Conservation (phyloP, 2,888 invertebrate species). For the Xestia xanthographa region DNA sequence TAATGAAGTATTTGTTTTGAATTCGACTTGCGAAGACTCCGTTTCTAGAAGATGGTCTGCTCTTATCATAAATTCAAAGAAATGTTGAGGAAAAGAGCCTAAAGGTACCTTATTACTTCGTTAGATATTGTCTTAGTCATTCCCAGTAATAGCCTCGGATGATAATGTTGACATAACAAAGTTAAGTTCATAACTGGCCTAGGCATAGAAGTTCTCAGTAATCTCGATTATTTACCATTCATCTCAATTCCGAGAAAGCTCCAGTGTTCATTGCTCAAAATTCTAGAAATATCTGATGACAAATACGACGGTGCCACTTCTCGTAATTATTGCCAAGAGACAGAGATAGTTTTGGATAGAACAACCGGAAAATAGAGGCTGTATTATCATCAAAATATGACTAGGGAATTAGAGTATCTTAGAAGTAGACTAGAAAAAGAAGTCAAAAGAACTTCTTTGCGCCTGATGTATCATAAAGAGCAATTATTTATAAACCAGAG, state of each 20-base stretch:
- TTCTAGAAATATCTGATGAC: constrained; percentile 12
- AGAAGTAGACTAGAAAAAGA: neutral
- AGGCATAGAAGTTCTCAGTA: neutral
- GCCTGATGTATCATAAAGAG: constrained; percentile 13
- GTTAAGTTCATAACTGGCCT: neutral
- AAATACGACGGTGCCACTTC: neutral
- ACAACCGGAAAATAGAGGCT: neutral
- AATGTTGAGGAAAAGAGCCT: neutral
- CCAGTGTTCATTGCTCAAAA: neutral
- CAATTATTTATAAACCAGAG: neutral
- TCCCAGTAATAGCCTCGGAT: neutral
- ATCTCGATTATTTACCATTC: constrained; percentile 4
- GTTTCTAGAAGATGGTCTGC: neutral
- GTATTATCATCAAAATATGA: neutral
- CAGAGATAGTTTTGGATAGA: neutral
- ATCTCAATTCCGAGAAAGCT: constrained; percentile 20
- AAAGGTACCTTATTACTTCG: neutral
- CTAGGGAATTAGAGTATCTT: neutral
- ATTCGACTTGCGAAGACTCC: neutral
- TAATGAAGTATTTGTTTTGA: constrained; percentile 6
- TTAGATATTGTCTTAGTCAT: neutral
- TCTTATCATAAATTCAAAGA: neutral
- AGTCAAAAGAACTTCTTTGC: neutral
- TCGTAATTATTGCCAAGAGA: neutral
- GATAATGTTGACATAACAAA: constrained; percentile 2